Evolutionary conservation across 2,113 vertebrate genomes (phyloP).

Genomic region (Equus quagga): DNA sequence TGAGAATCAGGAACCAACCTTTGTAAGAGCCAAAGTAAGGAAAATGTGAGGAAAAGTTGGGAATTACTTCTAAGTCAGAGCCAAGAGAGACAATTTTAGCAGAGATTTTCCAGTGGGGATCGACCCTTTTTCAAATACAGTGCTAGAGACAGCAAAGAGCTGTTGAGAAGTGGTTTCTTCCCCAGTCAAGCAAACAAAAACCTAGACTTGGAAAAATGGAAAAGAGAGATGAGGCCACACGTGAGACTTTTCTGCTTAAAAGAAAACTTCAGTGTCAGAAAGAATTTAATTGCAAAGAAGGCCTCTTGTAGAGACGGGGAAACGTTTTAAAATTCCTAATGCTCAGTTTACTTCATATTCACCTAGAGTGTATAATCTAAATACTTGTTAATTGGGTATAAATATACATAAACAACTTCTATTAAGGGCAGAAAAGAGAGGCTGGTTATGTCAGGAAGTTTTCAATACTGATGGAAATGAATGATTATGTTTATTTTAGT

Average conservation of each 20-base stretch:
- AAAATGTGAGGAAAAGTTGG: not conserved
- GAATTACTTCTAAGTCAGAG: not conserved
- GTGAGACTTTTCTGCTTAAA: not conserved
- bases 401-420: not conserved
- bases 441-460: not conserved
- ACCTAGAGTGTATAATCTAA: not conserved
- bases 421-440: not conserved
- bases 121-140: not conserved
- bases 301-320: not conserved
- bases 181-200: conserved; percentile 20
- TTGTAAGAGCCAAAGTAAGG: not conserved
- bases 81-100: not conserved
- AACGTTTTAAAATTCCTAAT: not conserved
- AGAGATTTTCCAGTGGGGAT: not conserved
- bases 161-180: not conserved
- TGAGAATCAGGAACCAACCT: not conserved
- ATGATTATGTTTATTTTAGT: conserved; percentile 18
- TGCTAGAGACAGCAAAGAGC: conserved; percentile 3
- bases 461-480: not conserved
- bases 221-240: not conserved
- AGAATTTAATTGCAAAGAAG: not conserved
- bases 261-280: not conserved
- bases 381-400: not conserved
- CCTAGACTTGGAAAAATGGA: not conserved
- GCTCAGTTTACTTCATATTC: not conserved